Evolutionary conservation across 2,888 invertebrate species (phyloP), one percentile per base, ranked within the genome.

Genomic region (Vanessa cardui): DNA sequence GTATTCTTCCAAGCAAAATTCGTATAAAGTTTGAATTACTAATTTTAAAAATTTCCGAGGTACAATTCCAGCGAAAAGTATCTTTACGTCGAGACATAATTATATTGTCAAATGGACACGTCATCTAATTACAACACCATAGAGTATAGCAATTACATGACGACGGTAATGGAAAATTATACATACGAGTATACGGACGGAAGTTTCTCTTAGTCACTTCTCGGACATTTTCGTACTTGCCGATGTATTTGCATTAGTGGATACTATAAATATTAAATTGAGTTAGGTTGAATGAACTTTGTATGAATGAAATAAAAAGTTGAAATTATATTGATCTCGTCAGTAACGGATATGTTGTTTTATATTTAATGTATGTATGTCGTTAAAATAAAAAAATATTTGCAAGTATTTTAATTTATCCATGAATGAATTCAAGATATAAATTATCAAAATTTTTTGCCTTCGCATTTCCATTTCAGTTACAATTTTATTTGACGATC

Each of bases 111-210:
- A 49, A 50, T 26, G 20, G 50, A 63, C 56, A 68, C 64, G 62
- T 63, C 60, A 68, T 70, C 60, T 59, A 60, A 69, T 70, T 62
- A 71, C 60, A 69, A 62, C 63, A 66, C 62, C 56, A 50, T 66
- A 62, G 49, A 50, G 56, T 69, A 71, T 68, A 47, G 64, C 72
- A 71, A 75, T 73, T 74, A 73, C 70, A 72, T 75, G 74, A 74
- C 68, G 66, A 62, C 65, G 64, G 59, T 54, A 46, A 61, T 67
- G 67, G 65, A 72, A 73, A 72, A 70, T 64, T 59, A 62, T 70
- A 61, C 59, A 58, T 50, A n/a, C n/a, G n/a, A n/a, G n/a, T n/a
- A 56, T 58, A 47, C 21, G 62, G 45, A 47, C 47, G 66, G 64
- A 71, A 71, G 54, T 64, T 63, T 49, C 18, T 62, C 52, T 63